Evolutionary conservation across 2,113 vertebrate genomes (phyloP).

Genomic region (Gambusia holbrooki): DNA sequence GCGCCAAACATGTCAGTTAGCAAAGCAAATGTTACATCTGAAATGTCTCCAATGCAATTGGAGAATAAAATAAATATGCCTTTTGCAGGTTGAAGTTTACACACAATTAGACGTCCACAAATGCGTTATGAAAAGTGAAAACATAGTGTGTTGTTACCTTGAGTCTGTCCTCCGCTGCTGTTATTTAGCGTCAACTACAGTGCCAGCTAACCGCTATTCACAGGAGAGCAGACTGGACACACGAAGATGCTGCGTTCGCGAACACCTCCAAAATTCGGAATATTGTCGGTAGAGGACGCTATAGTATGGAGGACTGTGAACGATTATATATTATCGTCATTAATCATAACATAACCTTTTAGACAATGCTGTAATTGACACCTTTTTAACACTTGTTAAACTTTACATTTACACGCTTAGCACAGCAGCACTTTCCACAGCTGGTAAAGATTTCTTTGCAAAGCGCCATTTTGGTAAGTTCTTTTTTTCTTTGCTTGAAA

Average conservation of each 20-base stretch:
- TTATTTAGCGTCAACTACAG: conserved; percentile 2
- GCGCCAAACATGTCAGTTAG: conserved; percentile 16
- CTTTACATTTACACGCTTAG: too few species aligned
- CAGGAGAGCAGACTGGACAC: not conserved
- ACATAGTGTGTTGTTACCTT: conserved; percentile 29
- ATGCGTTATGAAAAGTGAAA: not conserved
- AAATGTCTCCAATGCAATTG: not conserved
- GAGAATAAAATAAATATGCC: not conserved
- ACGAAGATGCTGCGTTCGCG: conserved; percentile 32
- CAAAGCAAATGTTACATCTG: not conserved
- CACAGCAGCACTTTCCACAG: too few species aligned
- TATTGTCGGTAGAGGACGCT: not conserved
- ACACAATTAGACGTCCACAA: too few species aligned
- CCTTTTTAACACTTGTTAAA: too few species aligned
- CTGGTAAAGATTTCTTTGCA: too few species aligned
- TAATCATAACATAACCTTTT: too few species aligned
- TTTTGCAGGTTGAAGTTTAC: rapidly evolving
- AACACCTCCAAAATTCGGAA: not conserved
- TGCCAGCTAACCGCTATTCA: conserved; percentile 12
- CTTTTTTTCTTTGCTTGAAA: too few species aligned
- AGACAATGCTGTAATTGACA: too few species aligned
- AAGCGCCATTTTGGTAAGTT: too few species aligned
- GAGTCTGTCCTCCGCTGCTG: not conserved
- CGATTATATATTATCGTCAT: too few species aligned
- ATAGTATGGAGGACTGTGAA: not conserved